Evolutionary conservation across 2,113 vertebrate species (phyloP).

Genomic region (Forbesichthys papilliferus): DNA sequence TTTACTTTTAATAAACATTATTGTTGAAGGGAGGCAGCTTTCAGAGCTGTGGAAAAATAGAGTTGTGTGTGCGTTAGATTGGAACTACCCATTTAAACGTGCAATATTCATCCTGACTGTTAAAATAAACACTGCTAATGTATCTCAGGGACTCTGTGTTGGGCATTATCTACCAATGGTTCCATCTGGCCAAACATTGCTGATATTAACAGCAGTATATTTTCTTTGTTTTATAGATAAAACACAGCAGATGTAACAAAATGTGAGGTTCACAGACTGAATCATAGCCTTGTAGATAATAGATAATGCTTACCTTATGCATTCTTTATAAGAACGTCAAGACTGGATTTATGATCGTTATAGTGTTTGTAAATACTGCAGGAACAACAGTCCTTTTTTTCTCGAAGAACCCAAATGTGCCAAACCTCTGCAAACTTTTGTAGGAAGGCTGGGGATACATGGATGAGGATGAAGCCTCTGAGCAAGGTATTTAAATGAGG

Average conservation of each 20-base stretch:
- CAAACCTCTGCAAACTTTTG: constrained; percentile 34
- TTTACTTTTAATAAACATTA: constrained; percentile 59
- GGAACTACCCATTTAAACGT: constrained; percentile 68
- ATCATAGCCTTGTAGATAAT: neutral
- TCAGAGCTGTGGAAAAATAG: constrained; percentile 47
- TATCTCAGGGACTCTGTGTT: constrained; percentile 55
- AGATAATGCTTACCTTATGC: constrained; percentile 9
- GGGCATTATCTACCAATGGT: constrained; percentile 52
- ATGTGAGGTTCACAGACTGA: constrained; percentile 20
- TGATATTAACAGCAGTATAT: constrained; percentile 47
- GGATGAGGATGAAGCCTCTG: constrained; percentile 26
- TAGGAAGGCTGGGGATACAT: constrained; percentile 32
- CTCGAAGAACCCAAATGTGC: constrained; percentile 33
- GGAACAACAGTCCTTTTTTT: constrained; percentile 47
- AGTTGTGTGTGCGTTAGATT: constrained; percentile 49
- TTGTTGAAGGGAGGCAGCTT: constrained; percentile 45
- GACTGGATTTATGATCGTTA: constrained; percentile 19
- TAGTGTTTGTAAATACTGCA: constrained; percentile 27
- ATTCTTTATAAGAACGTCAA: constrained; percentile 27
- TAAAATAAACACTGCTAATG: constrained; percentile 71
- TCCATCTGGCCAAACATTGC: constrained; percentile 53
- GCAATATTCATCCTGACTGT: constrained; percentile 66
- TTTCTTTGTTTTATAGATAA: constrained; percentile 40
- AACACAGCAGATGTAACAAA: constrained; percentile 18
- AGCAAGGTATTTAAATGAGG: constrained; percentile 60